Conservation (phyloP, 2,113 vertebrate genomes). For the Coturnix japonica region DNA sequence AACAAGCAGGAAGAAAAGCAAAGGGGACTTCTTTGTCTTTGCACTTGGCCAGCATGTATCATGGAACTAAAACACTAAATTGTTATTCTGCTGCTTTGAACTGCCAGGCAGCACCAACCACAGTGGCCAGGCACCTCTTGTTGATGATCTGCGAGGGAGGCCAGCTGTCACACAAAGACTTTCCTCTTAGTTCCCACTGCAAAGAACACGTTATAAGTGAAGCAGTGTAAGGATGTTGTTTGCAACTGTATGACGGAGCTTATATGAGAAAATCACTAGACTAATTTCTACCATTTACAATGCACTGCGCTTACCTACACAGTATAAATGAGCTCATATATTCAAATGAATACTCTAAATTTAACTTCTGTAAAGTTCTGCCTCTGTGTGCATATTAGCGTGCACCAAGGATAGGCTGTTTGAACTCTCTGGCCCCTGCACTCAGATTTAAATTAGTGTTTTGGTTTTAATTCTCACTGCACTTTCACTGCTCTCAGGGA, state of each 20-base stretch:
- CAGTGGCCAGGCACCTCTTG: accelerated
- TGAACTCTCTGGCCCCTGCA: not conserved
- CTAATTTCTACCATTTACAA: not conserved
- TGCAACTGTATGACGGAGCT: not conserved
- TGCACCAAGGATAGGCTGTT: not conserved
- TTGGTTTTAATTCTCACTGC: slow-evolving; percentile 17
- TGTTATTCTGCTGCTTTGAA: not conserved
- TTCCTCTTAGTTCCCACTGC: not conserved
- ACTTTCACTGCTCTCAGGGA: slow-evolving; percentile 32
- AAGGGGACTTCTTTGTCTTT: not conserved
- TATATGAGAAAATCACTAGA: not conserved
- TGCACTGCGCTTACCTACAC: not conserved
- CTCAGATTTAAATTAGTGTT: slow-evolving; percentile 17
- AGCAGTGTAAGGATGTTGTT: not conserved
- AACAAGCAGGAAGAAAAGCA: not conserved
- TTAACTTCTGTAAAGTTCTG: not conserved
- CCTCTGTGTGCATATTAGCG: not conserved
- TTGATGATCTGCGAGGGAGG: not conserved
- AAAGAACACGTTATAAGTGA: not conserved
- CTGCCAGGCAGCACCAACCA: not conserved
- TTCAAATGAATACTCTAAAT: not conserved
- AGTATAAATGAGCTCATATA: not conserved
- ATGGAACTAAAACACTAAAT: not conserved
- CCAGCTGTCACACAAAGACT: not conserved
- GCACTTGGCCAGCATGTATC: not conserved